phyloP scores from a whole-genome alignment of 1,140 invertebrate species.

The Tetragonula clypearis region DNA sequence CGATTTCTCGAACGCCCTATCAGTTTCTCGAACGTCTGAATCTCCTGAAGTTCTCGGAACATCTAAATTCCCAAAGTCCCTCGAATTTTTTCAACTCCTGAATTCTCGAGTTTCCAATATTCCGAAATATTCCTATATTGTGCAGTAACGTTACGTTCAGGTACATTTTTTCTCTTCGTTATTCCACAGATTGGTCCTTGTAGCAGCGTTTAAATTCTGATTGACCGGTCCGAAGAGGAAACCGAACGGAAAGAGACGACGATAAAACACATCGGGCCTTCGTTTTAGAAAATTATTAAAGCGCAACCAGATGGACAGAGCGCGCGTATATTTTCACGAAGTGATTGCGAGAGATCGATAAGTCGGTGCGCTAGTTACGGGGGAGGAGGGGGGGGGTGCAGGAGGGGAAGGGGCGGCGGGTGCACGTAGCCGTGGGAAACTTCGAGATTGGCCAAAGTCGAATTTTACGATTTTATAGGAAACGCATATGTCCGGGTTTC shows the following conservation, averaged over 20 bases:
- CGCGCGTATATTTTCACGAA: not conserved
- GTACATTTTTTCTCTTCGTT: not conserved
- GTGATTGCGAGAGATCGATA: conserved; percentile 19
- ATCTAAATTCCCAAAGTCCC: not conserved
- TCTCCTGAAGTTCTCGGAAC: not conserved
- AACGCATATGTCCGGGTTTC: conserved; percentile 31
- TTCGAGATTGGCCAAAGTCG: conserved; percentile 26
- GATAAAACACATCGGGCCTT: not conserved
- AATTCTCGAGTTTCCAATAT: not conserved
- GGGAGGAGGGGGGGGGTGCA: not conserved
- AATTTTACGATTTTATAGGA: conserved; percentile 51
- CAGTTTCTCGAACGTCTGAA: not conserved
- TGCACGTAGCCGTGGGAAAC: conserved; percentile 14
- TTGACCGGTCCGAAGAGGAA: too few relatives aligned
- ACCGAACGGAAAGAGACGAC: too few relatives aligned
- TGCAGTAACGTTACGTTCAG: not conserved
- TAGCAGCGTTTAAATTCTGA: too few relatives aligned
- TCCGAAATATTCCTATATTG: not conserved
- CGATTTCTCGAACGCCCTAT: too few relatives aligned
- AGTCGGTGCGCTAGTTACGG: not conserved
- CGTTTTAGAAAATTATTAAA: conserved; percentile 16
- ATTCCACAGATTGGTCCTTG: not conserved
- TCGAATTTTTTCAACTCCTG: not conserved
- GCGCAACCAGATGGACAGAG: not conserved
- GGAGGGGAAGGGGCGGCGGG: too few relatives aligned